These are phyloP conservation scores for Phylloscopus collybita DNA, from an alignment of 2,797 vertebrate species.

Conservation along the genomic window DNA sequence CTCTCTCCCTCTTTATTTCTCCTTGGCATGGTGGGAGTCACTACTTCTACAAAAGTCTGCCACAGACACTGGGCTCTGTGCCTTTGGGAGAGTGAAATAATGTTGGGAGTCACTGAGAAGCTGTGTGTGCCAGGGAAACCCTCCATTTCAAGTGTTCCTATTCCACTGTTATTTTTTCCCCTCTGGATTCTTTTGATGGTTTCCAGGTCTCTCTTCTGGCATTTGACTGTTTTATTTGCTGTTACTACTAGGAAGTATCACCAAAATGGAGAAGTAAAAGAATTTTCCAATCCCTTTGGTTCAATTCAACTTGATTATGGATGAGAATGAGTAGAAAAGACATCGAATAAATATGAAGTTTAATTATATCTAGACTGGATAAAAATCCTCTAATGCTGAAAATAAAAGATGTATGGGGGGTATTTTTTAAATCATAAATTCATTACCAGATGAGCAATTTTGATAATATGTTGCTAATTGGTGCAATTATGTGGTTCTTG, in stretches of 20 bases:
- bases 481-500: neutral
- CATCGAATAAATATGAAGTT: neutral
- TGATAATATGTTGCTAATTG: neutral
- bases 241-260: neutral
- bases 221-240: constrained; percentile 10
- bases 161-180: constrained; percentile 31
- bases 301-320: neutral
- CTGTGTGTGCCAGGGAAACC: constrained; percentile 47
- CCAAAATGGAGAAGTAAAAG: neutral
- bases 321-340: neutral
- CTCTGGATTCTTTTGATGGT: constrained; percentile 24
- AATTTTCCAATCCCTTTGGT: neutral
- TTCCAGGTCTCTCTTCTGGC: constrained; percentile 43
- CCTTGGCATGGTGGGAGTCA: constrained; percentile 7
- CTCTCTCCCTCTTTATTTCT: neutral
- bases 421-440: neutral
- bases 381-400: neutral
- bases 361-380: neutral
- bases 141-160: constrained; percentile 39
- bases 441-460: neutral
- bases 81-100: constrained; percentile 29
- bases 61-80: constrained; percentile 33
- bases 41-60: constrained; percentile 31
- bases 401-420: neutral
- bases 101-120: constrained; percentile 23